A percentile compares a stretch with the other conserved stretches of the same genome.
These are phyloP conservation scores for Psettodes erumei DNA, from an alignment of 2,113 vertebrate genomes.

Conservation along the genomic window DNA sequence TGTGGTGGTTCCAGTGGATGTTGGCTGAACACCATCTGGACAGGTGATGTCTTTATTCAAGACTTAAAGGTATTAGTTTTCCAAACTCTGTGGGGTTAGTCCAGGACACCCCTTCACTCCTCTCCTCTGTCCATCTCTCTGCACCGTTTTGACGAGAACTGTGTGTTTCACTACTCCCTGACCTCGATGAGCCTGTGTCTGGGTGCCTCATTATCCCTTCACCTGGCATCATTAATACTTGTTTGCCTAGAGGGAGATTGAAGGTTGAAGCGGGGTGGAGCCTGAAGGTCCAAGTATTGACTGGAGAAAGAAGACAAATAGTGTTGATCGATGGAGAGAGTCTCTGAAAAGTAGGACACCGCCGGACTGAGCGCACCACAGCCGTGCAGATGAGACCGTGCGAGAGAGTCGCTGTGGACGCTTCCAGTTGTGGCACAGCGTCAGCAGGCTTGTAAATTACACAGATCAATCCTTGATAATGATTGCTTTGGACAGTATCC, in stretches of 20 bases:
- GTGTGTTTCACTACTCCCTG: constrained; percentile 23
- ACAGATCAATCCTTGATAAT: constrained; percentile 29
- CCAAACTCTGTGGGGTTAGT: constrained; percentile 35
- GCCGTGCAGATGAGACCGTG: not conserved
- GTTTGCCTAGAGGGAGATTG: constrained; percentile 58
- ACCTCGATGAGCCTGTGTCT: constrained; percentile 45
- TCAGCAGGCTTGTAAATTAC: constrained; percentile 54
- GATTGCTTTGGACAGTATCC: constrained; percentile 40
- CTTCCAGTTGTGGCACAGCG: constrained; percentile 29
- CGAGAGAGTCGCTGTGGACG: constrained; percentile 35
- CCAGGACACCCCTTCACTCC: constrained; percentile 13
- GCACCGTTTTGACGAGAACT: constrained; percentile 28
- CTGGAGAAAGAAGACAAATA: constrained; percentile 33
- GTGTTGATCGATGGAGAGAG: constrained; percentile 39
- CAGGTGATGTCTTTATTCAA: constrained; percentile 57
- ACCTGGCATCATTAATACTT: constrained; percentile 71
- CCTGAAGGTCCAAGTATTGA: constrained; percentile 48
- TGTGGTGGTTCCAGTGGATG: constrained; percentile 1
- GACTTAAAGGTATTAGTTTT: constrained; percentile 45
- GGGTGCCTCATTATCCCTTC: constrained; percentile 63
- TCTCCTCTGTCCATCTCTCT: constrained; percentile 9
- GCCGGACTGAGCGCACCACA: not conserved
- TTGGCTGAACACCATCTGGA: constrained; percentile 45
- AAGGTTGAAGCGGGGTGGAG: constrained; percentile 29
- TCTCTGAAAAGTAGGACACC: constrained; percentile 37